These are phyloP conservation scores for Symphodus melops DNA, from an alignment of 2,113 vertebrate species.

Conservation along the genomic window DNA sequence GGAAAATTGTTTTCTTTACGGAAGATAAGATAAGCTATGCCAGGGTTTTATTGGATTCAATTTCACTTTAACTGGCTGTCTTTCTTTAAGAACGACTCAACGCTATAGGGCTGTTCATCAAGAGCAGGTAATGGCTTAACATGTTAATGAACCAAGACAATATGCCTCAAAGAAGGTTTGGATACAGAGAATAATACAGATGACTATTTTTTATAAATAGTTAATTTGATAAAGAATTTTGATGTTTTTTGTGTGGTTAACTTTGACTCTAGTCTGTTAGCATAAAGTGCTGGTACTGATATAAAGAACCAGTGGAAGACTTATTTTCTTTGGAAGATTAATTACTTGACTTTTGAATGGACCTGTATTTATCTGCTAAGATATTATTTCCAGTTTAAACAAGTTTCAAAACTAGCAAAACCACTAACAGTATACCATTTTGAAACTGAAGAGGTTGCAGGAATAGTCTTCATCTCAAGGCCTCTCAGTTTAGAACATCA, in stretches of 20 bases:
- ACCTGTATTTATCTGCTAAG: no score
- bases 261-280: no score
- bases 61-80: background rate
- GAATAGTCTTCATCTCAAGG: background rate
- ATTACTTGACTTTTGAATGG: no score
- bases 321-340: no score
- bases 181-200: background rate
- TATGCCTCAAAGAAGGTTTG: background rate
- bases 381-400: no score
- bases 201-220: background rate
- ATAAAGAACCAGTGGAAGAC: no score
- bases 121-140: background rate
- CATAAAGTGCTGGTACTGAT: no score
- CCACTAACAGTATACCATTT: no score
- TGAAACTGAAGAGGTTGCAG: no score
- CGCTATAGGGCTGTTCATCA: background rate
- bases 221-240: background rate
- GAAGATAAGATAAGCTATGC: background rate
- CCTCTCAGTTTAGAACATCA: background rate
- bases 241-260: background rate
- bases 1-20: background rate
- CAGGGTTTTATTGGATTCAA: background rate
- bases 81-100: background rate
- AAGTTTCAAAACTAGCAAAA: no score
- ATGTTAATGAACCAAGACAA: background rate